These are phyloP conservation scores for Drosophila gaucha DNA, from an alignment of 2,888 invertebrate genomes.

Conservation along the genomic window DNA sequence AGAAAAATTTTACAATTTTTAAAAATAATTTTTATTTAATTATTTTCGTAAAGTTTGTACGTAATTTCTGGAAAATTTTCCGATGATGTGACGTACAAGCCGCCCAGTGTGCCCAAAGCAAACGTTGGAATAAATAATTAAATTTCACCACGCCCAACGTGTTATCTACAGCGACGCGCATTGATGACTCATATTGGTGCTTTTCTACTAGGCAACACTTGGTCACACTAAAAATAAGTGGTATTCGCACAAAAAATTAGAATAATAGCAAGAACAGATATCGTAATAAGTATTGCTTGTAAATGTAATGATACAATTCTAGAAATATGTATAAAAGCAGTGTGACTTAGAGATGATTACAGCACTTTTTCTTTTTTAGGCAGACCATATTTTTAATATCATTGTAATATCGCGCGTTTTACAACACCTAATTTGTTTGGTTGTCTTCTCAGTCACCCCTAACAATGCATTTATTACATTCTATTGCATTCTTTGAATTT, in stretches of 20 bases:
- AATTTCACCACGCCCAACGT: constrained; percentile 60
- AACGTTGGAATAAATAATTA: constrained; percentile 51
- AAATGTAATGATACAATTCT: no score
- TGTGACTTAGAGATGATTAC: neutral
- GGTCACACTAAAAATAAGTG: constrained; percentile 30
- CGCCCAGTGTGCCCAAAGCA: constrained; percentile 47
- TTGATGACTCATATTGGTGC: constrained; percentile 26
- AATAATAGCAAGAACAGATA: neutral
- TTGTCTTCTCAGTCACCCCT: neutral
- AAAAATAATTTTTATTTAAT: constrained; percentile 41
- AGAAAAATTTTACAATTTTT: constrained; percentile 28
- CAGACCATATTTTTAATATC: neutral
- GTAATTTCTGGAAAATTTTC: constrained; percentile 71
- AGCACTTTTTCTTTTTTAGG: constrained; percentile 1
- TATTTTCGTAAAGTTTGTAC: constrained; percentile 63
- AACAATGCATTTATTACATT: constrained; percentile 1
- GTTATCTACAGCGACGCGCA: constrained; percentile 23
- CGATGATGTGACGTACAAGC: constrained; percentile 60
- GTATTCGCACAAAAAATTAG: constrained; percentile 11
- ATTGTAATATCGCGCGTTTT: neutral
- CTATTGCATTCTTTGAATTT: neutral
- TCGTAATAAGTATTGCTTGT: neutral
- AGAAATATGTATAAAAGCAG: no score
- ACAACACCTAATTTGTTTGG: constrained; percentile 14
- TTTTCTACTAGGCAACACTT: constrained; percentile 1